A percentile compares a stretch with the other conserved stretches of the same genome.
Conservation (phyloP, 2,113 vertebrate species). For the Oreotrochilus melanogaster region DNA sequence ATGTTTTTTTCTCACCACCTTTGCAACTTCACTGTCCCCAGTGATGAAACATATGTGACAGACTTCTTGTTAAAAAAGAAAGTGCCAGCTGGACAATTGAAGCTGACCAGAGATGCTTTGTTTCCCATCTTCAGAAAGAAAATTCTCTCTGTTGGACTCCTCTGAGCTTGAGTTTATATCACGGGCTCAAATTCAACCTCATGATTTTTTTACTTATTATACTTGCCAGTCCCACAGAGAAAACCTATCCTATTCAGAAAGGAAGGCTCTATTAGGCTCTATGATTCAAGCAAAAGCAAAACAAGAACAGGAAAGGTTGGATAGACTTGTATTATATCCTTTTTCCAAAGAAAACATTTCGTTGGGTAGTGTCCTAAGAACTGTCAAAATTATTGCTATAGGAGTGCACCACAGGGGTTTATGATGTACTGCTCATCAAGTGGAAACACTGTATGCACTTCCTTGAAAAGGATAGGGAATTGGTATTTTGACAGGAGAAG, state of each 20-base stretch:
- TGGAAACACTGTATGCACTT: not conserved
- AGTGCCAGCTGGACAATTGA: not conserved
- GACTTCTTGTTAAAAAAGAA: not conserved
- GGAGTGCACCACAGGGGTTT: not conserved
- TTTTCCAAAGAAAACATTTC: conserved; percentile 11
- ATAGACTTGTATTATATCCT: not conserved
- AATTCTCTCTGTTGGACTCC: not conserved
- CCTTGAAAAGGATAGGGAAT: not conserved
- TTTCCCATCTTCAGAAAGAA: not conserved
- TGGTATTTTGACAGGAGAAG: conserved; percentile 19
- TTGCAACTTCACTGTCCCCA: not conserved
- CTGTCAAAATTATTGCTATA: not conserved
- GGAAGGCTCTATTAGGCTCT: not conserved
- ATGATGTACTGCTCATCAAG: conserved; percentile 29
- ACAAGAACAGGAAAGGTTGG: not conserved
- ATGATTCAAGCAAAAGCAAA: not conserved
- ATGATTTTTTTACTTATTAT: not conserved
- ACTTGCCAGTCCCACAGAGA: not conserved
- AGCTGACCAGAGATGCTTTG: not conserved
- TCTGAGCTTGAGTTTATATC: not conserved
- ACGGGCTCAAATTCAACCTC: not conserved
- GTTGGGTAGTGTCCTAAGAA: not conserved
- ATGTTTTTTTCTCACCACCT: not conserved
- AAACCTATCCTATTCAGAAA: not conserved
- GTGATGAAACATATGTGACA: not conserved